These are phyloP conservation scores for Brachyhypopomus gauderio DNA, from an alignment of 2,113 vertebrate species.

Conservation along the genomic window DNA sequence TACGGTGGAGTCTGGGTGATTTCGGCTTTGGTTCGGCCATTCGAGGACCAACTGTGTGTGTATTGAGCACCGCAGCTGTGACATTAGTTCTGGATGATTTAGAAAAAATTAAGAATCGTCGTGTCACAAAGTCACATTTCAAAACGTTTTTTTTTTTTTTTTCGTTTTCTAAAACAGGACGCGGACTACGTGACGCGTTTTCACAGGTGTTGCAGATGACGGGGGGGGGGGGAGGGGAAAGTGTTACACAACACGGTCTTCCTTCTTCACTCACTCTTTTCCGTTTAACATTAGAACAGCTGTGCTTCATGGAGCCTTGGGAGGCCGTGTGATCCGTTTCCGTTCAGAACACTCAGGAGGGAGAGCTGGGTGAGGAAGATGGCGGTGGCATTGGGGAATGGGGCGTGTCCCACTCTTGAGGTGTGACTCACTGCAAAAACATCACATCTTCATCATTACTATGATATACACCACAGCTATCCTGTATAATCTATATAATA, in stretches of 20 bases:
- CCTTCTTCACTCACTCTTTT: not conserved
- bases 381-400: not conserved
- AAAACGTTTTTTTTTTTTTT: not conserved
- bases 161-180: not conserved
- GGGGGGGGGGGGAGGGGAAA: not conserved
- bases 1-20: not conserved
- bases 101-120: not conserved
- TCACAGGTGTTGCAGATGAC: constrained; percentile 12
- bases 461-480: not conserved
- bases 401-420: not conserved
- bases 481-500: not conserved
- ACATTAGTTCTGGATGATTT: not conserved
- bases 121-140: not conserved
- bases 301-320: not conserved
- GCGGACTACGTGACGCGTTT: not conserved
- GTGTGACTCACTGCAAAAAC: not conserved
- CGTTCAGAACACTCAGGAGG: constrained; percentile 3
- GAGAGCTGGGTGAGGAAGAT: not conserved
- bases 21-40: not conserved
- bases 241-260: constrained; percentile 1
- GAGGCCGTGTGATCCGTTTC: not conserved
- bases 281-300: not conserved
- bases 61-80: not conserved
- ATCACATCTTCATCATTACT: not conserved
- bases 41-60: not conserved